Base-by-base conservation (phyloP, 2,797 vertebrate species). In the Pygocentrus nattereri region DNA sequence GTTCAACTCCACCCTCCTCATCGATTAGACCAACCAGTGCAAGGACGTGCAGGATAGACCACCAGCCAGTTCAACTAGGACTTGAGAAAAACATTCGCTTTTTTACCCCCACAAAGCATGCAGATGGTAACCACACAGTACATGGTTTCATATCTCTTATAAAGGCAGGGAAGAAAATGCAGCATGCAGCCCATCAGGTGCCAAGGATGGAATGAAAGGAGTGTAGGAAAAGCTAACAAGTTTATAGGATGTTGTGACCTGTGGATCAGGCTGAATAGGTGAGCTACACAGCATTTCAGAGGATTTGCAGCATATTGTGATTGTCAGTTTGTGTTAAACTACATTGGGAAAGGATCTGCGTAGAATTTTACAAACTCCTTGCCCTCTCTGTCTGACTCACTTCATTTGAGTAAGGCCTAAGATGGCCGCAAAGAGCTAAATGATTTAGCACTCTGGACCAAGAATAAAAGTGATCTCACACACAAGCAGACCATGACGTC, bases 21-120 rank as follows among this genome's bases (percentile, higher is more conserved):
- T 76, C 23, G 41, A 68, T 68, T 65, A 58, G 70, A 76, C 83
- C 83, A 84, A 92, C 90, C 91, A 85, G 50, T 91, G 91, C 91
- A 92, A 89, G 92, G 92, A 92, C 90, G 80, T 85, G 90, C 91
- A 91, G 87, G 89, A 92, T 91, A n/a, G 85, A 83, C 90, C 85
- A 87, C 79, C 88, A 88, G 88, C 89, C 85, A 88, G 86, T 87
- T 88, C 84, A 87, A 87, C 82, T 78, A 76, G 27, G 31, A 62
- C 56, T 41, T 34, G 67, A 71, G 50, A 64, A 84, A 82, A 83
- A 80, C 56, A 76, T 74, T 84, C 58, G 69, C 78, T 34, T 84
- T 77, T 76, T 76, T 16, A 10, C 41, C 41, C 7, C 41, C 2
- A 10, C 34, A 61, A 75, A 61, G 73, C 72, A 85, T 82, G 79